Evolutionary conservation across 2,888 invertebrate genomes (phyloP), one percentile per base, ranked within the genome.

Genomic region (Ophioninae sp.): DNA sequence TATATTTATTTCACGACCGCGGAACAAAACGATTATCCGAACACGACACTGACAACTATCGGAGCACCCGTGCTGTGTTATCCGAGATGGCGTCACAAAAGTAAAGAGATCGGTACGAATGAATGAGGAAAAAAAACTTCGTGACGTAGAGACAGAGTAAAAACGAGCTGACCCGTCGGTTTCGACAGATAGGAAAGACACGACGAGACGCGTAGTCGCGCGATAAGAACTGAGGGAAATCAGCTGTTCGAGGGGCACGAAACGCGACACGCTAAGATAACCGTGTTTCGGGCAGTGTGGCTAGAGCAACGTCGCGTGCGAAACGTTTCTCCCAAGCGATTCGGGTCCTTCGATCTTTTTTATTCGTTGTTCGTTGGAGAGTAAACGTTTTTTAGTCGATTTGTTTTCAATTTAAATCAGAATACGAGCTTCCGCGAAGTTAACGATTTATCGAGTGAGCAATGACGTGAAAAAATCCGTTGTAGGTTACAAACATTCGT

Each of bases 191-290:
- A 3, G 39, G 20, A 68, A 75, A 61, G 39, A 72, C 65, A 61
- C 61, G 65, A 64, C 50, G 59, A 56, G 37, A 50, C 50, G 73
- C 73, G 82, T 68, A 69, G 67, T 41, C n/a, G 30, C 77, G 57
- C 68, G 67, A 67, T 57, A 83, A 50, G 73, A 68, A 81, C 73
- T 86, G 85, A 86, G 83, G 83, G 85, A 81, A 85, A 85, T 86
- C 86, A 86, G 86, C 86, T 86, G 86, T 86, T 86, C 74, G 10
- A 21, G 67, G 79, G 62, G 84, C 79, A 85, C 82, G 85, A 84
- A 83, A 13, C 68, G 70, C 81, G 74, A 67, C 57, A 39, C 17
- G n/a, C 13, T 20, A n/a, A 50, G 59, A 23, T 74, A 64, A 17
- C 20, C 56, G 64, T 69, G 50, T 50, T 13, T 6, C 50, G 50